Percentiles rank a stretch among this genome's conserved stretches.
phyloP scores from a whole-genome alignment of 2,888 invertebrate genomes.

The Hemaris fuciformis region DNA sequence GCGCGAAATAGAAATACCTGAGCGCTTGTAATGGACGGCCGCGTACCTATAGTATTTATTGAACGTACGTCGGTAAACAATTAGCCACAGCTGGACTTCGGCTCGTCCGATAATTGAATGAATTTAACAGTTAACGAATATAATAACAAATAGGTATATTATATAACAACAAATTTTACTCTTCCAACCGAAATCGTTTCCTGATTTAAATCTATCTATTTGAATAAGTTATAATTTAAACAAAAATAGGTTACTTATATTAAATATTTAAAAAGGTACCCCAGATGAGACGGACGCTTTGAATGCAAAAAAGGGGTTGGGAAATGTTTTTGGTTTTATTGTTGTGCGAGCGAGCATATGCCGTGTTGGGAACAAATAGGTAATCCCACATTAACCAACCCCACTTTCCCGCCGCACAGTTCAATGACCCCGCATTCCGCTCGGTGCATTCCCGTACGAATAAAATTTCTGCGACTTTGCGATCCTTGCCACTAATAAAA shows the following conservation, averaged over 20 bases:
- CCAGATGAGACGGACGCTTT: neutral
- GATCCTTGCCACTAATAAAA: conserved; percentile 27
- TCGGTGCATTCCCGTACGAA: conserved; percentile 50
- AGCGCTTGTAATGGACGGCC: conserved; percentile 68
- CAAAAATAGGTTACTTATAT: neutral
- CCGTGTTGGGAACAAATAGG: conserved; percentile 43
- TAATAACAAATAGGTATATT: neutral
- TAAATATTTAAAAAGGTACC: neutral
- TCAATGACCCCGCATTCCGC: conserved; percentile 56
- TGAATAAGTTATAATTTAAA: neutral
- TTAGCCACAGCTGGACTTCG: conserved; percentile 10
- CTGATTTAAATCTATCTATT: neutral
- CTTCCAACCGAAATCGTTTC: neutral
- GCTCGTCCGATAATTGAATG: neutral
- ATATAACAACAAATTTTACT: neutral
- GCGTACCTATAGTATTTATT: conserved; percentile 60
- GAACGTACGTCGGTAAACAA: conserved; percentile 26
- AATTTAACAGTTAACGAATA: neutral
- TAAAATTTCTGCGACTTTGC: conserved; percentile 44
- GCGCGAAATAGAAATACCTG: conserved; percentile 75
- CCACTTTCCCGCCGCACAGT: conserved; percentile 51
- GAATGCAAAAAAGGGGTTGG: conserved; percentile 26
- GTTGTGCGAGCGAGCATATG: conserved; percentile 33
- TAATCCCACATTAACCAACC: conserved; percentile 44
- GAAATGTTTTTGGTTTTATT: conserved; percentile 29